These are phyloP conservation scores for Ennomos fuscantarius DNA, from an alignment of 2,888 invertebrate genomes.

Conservation along the genomic window DNA sequence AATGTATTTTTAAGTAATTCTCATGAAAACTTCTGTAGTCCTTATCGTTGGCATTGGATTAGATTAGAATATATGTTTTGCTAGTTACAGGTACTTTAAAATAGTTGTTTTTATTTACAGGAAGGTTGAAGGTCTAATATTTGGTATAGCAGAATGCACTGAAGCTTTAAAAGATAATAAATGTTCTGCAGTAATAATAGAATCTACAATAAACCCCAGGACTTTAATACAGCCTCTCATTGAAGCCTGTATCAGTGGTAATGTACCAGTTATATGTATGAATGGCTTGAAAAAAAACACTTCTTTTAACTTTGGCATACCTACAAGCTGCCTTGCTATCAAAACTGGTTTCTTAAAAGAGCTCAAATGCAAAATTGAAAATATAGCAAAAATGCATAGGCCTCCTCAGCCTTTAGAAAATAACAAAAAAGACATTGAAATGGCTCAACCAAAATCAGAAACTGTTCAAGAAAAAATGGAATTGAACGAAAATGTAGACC, in stretches of 20 bases:
- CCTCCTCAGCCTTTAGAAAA: constrained; percentile 27
- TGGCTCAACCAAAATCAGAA: not conserved
- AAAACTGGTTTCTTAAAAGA: constrained; percentile 53
- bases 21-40: too few species aligned
- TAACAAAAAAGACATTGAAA: constrained; percentile 11
- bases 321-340: constrained; percentile 73
- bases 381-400: constrained; percentile 51
- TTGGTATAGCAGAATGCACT: constrained; percentile 71
- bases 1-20: too few species aligned
- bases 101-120: constrained; percentile 57
- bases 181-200: constrained; percentile 71
- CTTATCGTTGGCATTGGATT: too few species aligned
- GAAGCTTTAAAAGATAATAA: constrained; percentile 49
- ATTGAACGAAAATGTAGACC: constrained; percentile 16
- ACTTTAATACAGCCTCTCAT: constrained; percentile 72
- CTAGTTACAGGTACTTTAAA: not conserved
- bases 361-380: constrained; percentile 46
- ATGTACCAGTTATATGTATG: constrained; percentile 70
- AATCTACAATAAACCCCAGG: constrained; percentile 68
- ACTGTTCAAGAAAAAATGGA: constrained; percentile 32
- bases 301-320: constrained; percentile 65
- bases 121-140: constrained; percentile 65
- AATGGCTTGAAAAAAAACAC: constrained; percentile 58
- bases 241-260: constrained; percentile 56
- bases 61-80: too few species aligned